A percentile compares a stretch with the other conserved stretches of the same genome.
phyloP scores from a whole-genome alignment of 2,888 invertebrate species.

The Bellardia pandia region DNA sequence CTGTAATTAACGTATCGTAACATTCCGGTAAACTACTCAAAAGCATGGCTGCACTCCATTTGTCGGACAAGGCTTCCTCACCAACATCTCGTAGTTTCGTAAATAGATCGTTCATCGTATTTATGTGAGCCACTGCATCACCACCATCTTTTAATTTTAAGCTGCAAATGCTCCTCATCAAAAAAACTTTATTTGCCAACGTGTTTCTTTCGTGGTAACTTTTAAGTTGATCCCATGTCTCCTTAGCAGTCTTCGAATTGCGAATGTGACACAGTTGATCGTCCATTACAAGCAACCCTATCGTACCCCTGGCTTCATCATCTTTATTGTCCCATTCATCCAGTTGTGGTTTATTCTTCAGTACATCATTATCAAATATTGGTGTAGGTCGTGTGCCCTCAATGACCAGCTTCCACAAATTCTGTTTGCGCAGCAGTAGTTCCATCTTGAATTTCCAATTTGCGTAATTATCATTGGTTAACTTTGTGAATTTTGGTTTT shows the following conservation, averaged over 20 bases:
- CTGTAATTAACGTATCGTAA: constrained; percentile 33
- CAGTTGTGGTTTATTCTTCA: background rate
- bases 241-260: constrained; percentile 29
- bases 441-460: constrained; percentile 69
- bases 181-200: constrained; percentile 26
- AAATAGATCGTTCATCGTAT: constrained; percentile 52
- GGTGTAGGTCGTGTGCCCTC: background rate
- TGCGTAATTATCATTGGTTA: constrained; percentile 54
- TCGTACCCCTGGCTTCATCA: background rate
- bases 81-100: constrained; percentile 46
- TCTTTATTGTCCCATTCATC: background rate
- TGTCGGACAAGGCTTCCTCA: constrained; percentile 47
- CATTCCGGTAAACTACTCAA: constrained; percentile 42
- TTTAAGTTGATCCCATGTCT: constrained; percentile 18
- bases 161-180: constrained; percentile 42
- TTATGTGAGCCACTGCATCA: constrained; percentile 46
- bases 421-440: constrained; percentile 55
- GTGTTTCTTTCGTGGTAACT: constrained; percentile 46
- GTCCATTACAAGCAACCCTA: constrained; percentile 39
- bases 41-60: constrained; percentile 54
- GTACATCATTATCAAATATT: background rate
- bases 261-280: constrained; percentile 45
- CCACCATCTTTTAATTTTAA: constrained; percentile 39
- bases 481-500: constrained; percentile 40
- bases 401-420: constrained; percentile 64